A percentile compares a stretch with the other conserved stretches of the same genome.
Conservation (phyloP, 2,113 vertebrate species). For the Gymnarchus niloticus region DNA sequence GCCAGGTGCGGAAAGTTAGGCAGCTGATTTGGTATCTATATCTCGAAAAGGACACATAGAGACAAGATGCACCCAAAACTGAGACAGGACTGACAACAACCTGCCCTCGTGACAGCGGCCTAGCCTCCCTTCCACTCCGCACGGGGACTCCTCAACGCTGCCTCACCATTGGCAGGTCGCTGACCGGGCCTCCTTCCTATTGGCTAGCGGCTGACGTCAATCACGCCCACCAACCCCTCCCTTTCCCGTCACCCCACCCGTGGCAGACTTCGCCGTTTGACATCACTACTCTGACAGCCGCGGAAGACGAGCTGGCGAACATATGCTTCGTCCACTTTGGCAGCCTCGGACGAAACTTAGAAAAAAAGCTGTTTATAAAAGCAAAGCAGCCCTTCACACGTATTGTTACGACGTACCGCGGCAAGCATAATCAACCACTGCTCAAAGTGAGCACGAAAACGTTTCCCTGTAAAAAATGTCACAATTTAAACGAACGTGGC, state of each 20-base stretch:
- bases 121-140: conserved; percentile 26
- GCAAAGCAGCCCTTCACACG: neutral
- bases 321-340: conserved; percentile 26
- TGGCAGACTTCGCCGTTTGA: neutral
- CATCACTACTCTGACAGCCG: conserved; percentile 27
- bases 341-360: conserved; percentile 22
- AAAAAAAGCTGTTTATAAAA: conserved; percentile 12
- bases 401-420: neutral
- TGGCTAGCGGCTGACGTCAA: conserved; percentile 14
- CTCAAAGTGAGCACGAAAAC: conserved; percentile 12
- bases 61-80: neutral
- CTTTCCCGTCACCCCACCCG: neutral
- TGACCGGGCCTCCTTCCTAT: conserved; percentile 14
- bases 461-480: conserved; percentile 19
- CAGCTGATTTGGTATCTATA: neutral
- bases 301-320: conserved; percentile 30
- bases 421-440: neutral
- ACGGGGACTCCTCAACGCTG: conserved; percentile 25
- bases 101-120: neutral
- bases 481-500: conserved; percentile 13
- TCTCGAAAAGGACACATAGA: neutral
- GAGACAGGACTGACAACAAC: neutral
- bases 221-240: conserved; percentile 26
- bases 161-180: conserved; percentile 35
- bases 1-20: neutral